Evolutionary conservation across 2,113 vertebrate species (phyloP).

Genomic region (Mastomys natalensis): DNA sequence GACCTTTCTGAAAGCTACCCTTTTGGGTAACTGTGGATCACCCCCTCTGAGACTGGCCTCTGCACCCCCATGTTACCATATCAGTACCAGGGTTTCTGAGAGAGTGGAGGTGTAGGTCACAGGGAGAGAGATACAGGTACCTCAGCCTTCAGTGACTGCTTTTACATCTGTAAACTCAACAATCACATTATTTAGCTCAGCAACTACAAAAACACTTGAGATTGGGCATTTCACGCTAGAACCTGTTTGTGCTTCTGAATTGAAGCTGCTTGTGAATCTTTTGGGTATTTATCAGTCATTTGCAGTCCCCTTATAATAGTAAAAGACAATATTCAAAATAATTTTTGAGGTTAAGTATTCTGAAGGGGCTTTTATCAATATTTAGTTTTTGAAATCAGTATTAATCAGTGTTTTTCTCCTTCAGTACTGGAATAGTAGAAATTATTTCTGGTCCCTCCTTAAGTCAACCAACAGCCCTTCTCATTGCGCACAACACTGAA

Average conservation of each 20-base stretch:
- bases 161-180: no score
- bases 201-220: no score
- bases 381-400: conserved; percentile 27
- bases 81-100: conserved; percentile 18
- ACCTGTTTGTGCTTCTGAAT: no score
- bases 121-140: no score
- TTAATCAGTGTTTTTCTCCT: conserved; percentile 68
- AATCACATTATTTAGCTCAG: no score
- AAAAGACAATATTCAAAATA: no score
- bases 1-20: conserved; percentile 39
- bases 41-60: not conserved
- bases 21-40: conserved; percentile 51
- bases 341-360: conserved; percentile 63
- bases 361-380: conserved; percentile 31
- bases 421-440: conserved; percentile 84
- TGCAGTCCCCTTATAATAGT: no score
- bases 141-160: no score
- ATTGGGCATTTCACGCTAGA: no score
- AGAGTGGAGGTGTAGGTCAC: no score
- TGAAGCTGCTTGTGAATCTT: no score
- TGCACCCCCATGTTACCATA: not conserved
- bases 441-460: conserved; percentile 82
- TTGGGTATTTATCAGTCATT: no score
- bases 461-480: conserved; percentile 82
- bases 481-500: conserved; percentile 75